Conservation (phyloP, 2,888 invertebrate genomes). For the Thymelicus sylvestris region DNA sequence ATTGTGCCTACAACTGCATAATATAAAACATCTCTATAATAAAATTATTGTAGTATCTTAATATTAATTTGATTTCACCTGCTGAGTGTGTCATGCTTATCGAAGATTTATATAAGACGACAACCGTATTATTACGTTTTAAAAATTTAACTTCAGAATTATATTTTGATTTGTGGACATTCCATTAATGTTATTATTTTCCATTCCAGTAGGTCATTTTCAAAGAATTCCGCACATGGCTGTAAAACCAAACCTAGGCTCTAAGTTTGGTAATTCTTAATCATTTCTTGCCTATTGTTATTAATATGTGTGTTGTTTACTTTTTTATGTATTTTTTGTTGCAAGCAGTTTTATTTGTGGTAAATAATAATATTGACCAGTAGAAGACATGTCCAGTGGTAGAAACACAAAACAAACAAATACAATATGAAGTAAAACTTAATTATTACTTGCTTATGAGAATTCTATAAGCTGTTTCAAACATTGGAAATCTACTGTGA, state of each 20-base stretch:
- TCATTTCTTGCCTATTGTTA: constrained; percentile 19
- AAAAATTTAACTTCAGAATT: not conserved
- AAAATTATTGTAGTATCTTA: no score
- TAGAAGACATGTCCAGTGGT: not conserved
- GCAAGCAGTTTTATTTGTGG: not conserved
- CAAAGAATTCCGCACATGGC: constrained; percentile 27
- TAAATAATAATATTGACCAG: not conserved
- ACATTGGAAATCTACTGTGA: no score
- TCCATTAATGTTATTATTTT: constrained; percentile 19
- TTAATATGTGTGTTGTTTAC: not conserved
- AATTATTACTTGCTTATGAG: no score
- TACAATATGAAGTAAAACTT: no score
- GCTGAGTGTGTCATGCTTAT: no score
- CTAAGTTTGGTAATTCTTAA: constrained; percentile 50
- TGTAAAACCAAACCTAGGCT: constrained; percentile 49
- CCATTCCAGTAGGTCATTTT: constrained; percentile 4
- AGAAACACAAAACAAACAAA: no score
- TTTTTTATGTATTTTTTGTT: constrained; percentile 3
- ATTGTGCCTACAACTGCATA: no score
- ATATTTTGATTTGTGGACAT: not conserved
- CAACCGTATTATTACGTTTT: no score
- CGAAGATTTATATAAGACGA: no score
- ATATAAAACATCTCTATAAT: no score
- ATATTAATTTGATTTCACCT: no score
- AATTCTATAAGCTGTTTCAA: no score